Evolutionary conservation across 2,113 vertebrate genomes (phyloP).

Genomic region (Scopus umbretta): DNA sequence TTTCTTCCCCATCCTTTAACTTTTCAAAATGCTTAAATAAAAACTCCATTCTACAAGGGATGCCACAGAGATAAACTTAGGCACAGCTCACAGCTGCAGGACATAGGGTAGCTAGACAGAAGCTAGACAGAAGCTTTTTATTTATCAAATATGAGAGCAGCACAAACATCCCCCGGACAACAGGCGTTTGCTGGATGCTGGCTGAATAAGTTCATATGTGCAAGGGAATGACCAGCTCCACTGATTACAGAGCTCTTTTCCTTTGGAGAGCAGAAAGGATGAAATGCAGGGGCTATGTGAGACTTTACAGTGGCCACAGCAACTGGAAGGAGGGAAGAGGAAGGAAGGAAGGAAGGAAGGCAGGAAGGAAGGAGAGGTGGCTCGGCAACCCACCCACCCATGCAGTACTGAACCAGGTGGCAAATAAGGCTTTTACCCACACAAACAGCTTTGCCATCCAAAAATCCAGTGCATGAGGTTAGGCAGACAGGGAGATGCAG

Average conservation of each 20-base stretch:
- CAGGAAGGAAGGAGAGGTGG: not conserved
- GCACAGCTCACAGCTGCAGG: not conserved
- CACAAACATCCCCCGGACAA: not conserved
- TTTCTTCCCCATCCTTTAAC: not conserved
- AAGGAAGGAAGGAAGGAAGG: not conserved
- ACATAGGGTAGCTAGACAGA: not conserved
- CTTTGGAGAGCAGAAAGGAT: not conserved
- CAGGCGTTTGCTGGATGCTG: not conserved
- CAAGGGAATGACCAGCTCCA: not conserved
- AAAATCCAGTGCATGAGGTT: not conserved
- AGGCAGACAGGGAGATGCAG: not conserved
- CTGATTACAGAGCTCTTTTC: not conserved
- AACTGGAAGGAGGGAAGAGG: not conserved
- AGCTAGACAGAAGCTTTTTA: not conserved
- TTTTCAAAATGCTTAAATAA: not conserved
- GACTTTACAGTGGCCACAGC: not conserved
- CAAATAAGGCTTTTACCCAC: not conserved
- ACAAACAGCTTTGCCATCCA: not conserved
- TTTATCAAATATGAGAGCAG: not conserved
- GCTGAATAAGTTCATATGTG: not conserved
- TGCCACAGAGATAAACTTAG: not conserved
- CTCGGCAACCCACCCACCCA: not conserved
- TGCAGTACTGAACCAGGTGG: accelerated
- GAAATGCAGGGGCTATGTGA: accelerated
- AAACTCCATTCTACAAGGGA: not conserved